phyloP scores from a whole-genome alignment of 2,888 invertebrate species.

The Spisula solida region DNA sequence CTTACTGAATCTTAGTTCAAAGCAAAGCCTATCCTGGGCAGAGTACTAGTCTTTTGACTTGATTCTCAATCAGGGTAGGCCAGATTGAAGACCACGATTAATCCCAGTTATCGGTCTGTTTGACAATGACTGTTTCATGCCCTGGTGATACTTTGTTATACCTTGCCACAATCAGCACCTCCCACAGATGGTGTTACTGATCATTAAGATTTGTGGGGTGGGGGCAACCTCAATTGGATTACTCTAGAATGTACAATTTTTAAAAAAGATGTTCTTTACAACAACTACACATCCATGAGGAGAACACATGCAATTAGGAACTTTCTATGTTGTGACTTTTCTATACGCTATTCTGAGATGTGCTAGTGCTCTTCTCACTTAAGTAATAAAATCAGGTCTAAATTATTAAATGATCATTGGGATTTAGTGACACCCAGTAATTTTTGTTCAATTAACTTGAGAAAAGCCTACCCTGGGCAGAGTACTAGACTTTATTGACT shows the following conservation, averaged over 20 bases:
- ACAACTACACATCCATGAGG: conserved; percentile 46
- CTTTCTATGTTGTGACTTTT: conserved; percentile 18
- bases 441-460: not conserved
- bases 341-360: conserved; percentile 49
- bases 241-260: too few relatives aligned
- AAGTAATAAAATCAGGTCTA: too few relatives aligned
- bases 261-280: not conserved
- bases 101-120: conserved; percentile 52
- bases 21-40: conserved; percentile 38
- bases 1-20: not conserved
- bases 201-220: too few relatives aligned
- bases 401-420: too few relatives aligned
- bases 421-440: too few relatives aligned
- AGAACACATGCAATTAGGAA: conserved; percentile 45
- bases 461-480: conserved; percentile 45
- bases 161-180: too few relatives aligned
- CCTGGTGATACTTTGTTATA: conserved; percentile 40
- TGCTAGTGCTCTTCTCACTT: not conserved
- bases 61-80: conserved; percentile 64
- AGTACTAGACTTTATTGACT: conserved; percentile 19
- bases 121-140: conserved; percentile 60
- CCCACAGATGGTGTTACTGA: too few relatives aligned
- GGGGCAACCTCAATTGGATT: too few relatives aligned
- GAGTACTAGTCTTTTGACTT: conserved; percentile 18
- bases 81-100: conserved; percentile 44